Conservation (phyloP, 1,140 invertebrate species). For the Frieseomelitta varia region DNA sequence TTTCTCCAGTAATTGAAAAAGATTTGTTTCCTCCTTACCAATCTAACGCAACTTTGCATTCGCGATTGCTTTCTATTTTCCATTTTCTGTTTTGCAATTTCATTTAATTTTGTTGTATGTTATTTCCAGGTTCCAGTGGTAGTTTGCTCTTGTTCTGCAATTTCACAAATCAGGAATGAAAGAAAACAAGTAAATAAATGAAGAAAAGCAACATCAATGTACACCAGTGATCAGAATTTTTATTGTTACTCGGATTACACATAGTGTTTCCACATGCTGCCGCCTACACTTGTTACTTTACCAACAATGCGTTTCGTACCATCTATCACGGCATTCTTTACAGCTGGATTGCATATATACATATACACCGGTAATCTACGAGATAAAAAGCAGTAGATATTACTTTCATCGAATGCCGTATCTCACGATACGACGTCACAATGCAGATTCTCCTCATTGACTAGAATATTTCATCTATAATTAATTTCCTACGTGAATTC, state of each 20-base stretch:
- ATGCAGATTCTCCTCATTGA: not conserved
- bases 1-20: slow-evolving; percentile 76
- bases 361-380: slow-evolving; percentile 41
- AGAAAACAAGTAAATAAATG: not conserved
- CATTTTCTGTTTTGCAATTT: too few relatives aligned
- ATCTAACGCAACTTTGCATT: not conserved
- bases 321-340: slow-evolving; percentile 59
- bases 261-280: slow-evolving; percentile 50
- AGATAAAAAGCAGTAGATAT: slow-evolving; percentile 54
- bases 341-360: slow-evolving; percentile 37
- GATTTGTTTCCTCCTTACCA: slow-evolving; percentile 69
- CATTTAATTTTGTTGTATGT: not conserved
- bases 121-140: not conserved
- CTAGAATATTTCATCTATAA: not conserved
- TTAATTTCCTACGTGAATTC: not conserved
- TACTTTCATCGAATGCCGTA: not conserved
- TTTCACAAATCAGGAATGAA: not conserved
- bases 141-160: not conserved
- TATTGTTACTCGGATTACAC: slow-evolving; percentile 68
- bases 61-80: too few relatives aligned
- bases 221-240: slow-evolving; percentile 61
- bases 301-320: slow-evolving; percentile 51
- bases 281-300: slow-evolving; percentile 41
- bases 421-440: not conserved
- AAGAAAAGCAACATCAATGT: not conserved